These are phyloP conservation scores for Pachyuromys duprasi DNA, from an alignment of 2,797 vertebrate species.

Conservation along the genomic window DNA sequence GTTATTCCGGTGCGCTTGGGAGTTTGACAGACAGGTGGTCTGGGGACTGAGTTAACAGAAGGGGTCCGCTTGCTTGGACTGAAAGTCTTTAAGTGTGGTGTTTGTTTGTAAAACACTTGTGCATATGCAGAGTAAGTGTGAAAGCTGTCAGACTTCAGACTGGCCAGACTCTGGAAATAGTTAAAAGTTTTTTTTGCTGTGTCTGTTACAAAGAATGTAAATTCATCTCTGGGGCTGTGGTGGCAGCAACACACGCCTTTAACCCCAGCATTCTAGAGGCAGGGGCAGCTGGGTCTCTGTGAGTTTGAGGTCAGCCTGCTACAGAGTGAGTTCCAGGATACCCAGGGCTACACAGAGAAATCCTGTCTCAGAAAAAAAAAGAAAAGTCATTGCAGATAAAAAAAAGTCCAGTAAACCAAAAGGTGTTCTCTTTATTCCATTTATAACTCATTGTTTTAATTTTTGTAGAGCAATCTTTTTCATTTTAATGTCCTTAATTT, in stretches of 20 bases:
- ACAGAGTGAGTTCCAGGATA: background rate
- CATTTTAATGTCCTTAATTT: background rate
- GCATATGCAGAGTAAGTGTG: background rate
- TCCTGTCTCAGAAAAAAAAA: background rate
- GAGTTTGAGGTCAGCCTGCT: background rate
- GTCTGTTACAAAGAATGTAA: constrained; percentile 9
- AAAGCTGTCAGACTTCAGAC: constrained; percentile 12
- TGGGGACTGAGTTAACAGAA: background rate
- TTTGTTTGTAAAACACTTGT: background rate
- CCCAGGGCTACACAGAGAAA: background rate
- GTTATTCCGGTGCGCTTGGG: background rate
- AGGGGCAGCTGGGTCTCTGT: background rate
- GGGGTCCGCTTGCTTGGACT: background rate
- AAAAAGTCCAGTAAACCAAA: constrained; percentile 24
- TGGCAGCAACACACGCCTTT: background rate
- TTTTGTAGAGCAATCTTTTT: background rate
- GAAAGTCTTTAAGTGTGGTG: background rate
- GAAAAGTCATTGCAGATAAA: constrained; percentile 24
- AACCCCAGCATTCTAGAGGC: background rate
- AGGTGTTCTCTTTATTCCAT: background rate
- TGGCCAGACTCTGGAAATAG: constrained; percentile 15
- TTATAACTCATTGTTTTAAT: constrained; percentile 38
- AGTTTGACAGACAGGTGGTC: background rate
- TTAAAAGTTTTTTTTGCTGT: background rate
- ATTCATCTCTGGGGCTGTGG: background rate